Evolutionary conservation across 2,888 invertebrate genomes (phyloP), one percentile per base, ranked within the genome.

Genomic region (Himalopsyche japonica): DNA sequence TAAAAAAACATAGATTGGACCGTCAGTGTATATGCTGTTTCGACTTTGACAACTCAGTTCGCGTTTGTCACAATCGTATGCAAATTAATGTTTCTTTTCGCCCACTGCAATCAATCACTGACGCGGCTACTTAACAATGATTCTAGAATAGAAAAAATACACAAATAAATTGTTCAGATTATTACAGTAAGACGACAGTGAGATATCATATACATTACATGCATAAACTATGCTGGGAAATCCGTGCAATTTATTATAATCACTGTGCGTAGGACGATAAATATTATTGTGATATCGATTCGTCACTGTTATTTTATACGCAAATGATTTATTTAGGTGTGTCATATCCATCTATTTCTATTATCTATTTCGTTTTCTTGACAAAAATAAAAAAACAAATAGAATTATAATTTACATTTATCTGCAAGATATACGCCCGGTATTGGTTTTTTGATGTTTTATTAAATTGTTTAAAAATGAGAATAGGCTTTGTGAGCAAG

Each of bases 51-150:
- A 82, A 78, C 79, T 79, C 76, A 37, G 79, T 48, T 79, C 81
- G 80, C 57, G 18, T 81, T 77, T 81, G 81, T 64, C 81, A 81
- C 77, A 30, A 79, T 27, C 79, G 79, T 81, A 84, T 84, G 84
- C 81, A 80, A 80, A 80, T 80, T 64, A 64, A 78, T 82, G 76
- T 70, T 37, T 34, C 49, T 43, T n/a, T 49, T 78, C 84, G 81
- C 84, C 84, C 84, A 84, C 84, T 37, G 47, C 81, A 10, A 84
- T 84, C 84, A 84, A 84, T 84, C 84, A 81, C 57, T 57, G 20
- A 7, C 20, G 43, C 10, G 20, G 77, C 76, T 57, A 27, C 37
- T 49, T 57, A 80, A n/a, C 70, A 43, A 70, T 37, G 64, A 27
- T n/a, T 81, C 80, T 34, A 80, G 20, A 64, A 57, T 57, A 57